phyloP scores from a whole-genome alignment of 2,113 vertebrate species.

The Phaethon lepturus region DNA sequence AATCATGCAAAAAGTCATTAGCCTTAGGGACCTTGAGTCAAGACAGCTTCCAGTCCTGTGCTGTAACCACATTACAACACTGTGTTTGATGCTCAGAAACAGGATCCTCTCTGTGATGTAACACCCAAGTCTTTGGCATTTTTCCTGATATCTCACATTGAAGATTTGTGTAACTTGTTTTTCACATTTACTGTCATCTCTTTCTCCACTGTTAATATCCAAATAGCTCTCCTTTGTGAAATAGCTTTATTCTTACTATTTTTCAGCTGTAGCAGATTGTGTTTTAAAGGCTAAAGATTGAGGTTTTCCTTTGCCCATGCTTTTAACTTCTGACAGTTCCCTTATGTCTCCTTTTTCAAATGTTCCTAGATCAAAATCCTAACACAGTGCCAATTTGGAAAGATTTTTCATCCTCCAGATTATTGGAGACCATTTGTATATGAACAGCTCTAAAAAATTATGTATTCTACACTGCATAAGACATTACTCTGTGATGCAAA shows the following conservation, averaged over 20 bases:
- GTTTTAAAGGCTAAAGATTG: neutral
- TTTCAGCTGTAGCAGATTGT: neutral
- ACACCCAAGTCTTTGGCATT: neutral
- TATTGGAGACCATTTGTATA: neutral
- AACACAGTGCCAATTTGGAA: neutral
- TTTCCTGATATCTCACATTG: neutral
- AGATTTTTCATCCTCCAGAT: neutral
- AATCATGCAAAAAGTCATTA: neutral
- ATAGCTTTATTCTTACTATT: neutral
- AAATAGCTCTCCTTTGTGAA: neutral
- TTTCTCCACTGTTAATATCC: neutral
- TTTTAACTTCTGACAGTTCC: neutral
- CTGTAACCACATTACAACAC: conserved; percentile 15
- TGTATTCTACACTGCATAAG: neutral
- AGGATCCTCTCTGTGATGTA: neutral
- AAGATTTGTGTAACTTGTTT: conserved; percentile 23
- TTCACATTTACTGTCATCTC: neutral
- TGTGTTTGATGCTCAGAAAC: neutral
- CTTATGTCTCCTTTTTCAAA: neutral
- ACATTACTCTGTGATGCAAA: neutral
- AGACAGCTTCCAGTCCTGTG: neutral
- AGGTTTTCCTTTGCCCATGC: neutral
- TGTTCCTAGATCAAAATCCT: neutral
- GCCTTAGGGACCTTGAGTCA: neutral
- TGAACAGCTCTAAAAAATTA: neutral